Conservation (phyloP, 2,888 invertebrate species). For the Lasius fuliginosus region DNA sequence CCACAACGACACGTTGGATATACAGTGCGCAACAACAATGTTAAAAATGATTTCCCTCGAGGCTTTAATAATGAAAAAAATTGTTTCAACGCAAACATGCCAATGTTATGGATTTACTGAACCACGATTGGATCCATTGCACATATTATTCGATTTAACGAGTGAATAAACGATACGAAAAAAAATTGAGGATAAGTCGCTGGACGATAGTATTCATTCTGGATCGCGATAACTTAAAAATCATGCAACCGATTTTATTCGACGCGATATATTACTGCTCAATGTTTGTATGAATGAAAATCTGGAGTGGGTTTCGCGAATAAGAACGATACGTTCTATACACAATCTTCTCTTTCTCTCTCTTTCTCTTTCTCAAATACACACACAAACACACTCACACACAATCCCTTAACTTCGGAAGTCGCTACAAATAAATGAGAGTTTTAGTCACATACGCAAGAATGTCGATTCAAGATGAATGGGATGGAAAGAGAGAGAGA, state of each 20-base stretch:
- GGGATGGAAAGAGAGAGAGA: neutral
- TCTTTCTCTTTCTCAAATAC: neutral
- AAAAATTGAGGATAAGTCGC: conserved; percentile 20
- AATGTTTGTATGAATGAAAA: conserved; percentile 64
- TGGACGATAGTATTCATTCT: conserved; percentile 38
- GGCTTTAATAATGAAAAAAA: conserved; percentile 10
- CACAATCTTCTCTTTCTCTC: conserved; percentile 4
- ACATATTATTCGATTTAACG: conserved; percentile 42
- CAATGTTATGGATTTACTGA: conserved; percentile 11
- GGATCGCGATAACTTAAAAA: conserved; percentile 11
- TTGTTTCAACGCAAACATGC: conserved; percentile 1
- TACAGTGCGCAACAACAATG: too few species aligned
- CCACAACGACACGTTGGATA: neutral
- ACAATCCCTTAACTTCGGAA: conserved; percentile 23
- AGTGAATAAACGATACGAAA: conserved; percentile 26
- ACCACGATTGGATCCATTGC: neutral
- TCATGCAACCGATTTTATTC: conserved; percentile 6
- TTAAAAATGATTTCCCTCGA: neutral
- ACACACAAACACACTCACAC: neutral
- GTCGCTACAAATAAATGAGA: neutral
- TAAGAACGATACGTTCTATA: neutral
- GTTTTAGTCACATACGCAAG: conserved; percentile 18
- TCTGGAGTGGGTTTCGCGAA: conserved; percentile 56
- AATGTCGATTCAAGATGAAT: conserved; percentile 33
- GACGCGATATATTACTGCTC: conserved; percentile 8